Evolutionary conservation across 2,113 vertebrate genomes (phyloP).

Genomic region (Pycnonotus jocosus): DNA sequence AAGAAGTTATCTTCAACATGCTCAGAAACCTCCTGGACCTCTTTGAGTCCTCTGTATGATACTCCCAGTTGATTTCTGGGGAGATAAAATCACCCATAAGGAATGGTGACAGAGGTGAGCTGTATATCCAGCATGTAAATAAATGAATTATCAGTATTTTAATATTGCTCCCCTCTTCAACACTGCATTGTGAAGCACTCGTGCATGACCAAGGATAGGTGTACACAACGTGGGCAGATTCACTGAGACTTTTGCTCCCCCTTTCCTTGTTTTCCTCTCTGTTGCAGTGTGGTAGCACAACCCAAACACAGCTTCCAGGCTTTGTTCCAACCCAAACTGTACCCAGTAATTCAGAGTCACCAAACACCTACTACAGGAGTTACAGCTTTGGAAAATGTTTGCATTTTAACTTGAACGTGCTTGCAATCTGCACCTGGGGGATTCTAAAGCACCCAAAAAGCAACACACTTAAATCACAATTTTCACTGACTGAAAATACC

Average conservation of each 20-base stretch:
- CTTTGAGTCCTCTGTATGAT: neutral
- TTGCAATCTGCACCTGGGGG: neutral
- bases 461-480: neutral
- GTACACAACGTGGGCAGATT: neutral
- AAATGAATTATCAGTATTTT: neutral
- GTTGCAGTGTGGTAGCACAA: neutral
- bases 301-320: neutral
- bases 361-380: neutral
- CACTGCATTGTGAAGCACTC: neutral
- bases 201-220: neutral
- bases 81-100: neutral
- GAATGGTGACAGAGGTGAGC: fast-evolving
- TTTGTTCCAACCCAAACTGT: neutral
- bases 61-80: neutral
- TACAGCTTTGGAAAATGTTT: conserved; percentile 19
- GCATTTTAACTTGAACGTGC: neutral
- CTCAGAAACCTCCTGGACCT: neutral
- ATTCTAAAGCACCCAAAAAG: neutral
- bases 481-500: neutral
- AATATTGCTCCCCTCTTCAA: neutral
- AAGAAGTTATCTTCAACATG: neutral
- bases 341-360: neutral
- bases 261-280: neutral
- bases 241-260: neutral
- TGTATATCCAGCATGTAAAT: neutral